Evolutionary conservation across 1,140 invertebrate genomes (phyloP).

Genomic region (Drosophila dunni): DNA sequence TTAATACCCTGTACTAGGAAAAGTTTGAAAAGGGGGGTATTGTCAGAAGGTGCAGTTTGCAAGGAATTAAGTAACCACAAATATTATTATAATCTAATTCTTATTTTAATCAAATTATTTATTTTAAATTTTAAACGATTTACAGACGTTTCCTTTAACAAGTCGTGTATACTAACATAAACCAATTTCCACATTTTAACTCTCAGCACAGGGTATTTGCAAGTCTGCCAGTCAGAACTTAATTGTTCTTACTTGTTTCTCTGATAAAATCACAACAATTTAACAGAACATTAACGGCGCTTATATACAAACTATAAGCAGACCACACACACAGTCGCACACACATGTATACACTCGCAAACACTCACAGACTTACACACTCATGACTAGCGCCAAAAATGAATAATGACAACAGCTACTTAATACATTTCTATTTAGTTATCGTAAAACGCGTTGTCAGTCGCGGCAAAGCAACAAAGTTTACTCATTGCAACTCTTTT

Average conservation of each 20-base stretch:
- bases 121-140: no score
- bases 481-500: conserved; percentile 18
- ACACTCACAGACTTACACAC: background rate
- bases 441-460: conserved; percentile 42
- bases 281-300: conserved; percentile 63
- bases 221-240: background rate
- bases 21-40: background rate
- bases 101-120: no score
- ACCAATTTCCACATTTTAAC: background rate
- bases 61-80: background rate
- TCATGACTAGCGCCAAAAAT: conserved; percentile 44
- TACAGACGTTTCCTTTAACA: background rate
- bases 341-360: conserved; percentile 4
- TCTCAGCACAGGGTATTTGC: background rate
- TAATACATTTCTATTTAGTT: conserved; percentile 39
- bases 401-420: conserved; percentile 46
- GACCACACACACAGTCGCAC: conserved; percentile 7
- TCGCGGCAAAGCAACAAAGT: conserved; percentile 3
- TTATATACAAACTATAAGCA: conserved; percentile 45
- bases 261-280: conserved; percentile 70
- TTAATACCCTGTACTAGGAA: conserved; percentile 23
- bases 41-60: background rate
- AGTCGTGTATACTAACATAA: background rate
- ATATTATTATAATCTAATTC: no score
- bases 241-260: conserved; percentile 31